Base-by-base conservation (phyloP, 2,888 invertebrate genomes). In the Drosophila lutescens region DNA sequence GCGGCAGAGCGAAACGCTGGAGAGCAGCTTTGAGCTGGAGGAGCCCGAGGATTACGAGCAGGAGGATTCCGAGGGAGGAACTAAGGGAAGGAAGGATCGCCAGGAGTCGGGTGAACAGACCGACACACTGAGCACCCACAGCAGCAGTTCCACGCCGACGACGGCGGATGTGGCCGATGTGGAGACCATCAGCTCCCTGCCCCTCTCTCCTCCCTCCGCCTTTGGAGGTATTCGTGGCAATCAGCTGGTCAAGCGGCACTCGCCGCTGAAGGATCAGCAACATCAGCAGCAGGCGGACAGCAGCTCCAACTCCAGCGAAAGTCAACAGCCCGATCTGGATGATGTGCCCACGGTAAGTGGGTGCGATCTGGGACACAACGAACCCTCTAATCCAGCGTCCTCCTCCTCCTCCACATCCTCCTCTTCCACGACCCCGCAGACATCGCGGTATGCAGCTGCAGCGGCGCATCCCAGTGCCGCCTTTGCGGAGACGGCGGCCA, bases 151-250 rank as follows among this genome's bases (percentile, higher is more conserved):
- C 5, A 90, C 91, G 60, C 90, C 90, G 13, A 91, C 91, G 17
- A 91, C 91, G 10, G 91, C 91, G n/a, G 91, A 90, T 69, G 91
- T 90, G 32, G 90, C 90, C 15, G 90, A 89, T 72, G 83, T 89
- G 41, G 79, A 80, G 23, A 76, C 88, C 43, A 60, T 79, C 53
- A 80, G 69, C 59, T 81, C 86, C n/a, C 40, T 80, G 56, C 73
- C 81, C 4, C 68, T 80, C 3, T 86, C 87, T 17, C 85, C 88
- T 8, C 76, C 75, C 20, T 50, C 50, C 20, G 53, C 50, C 47
- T 68, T 46, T 51, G 66, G 50, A 5, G 56, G 43, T 1, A 7
- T 30, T 0, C 43, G 58, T 3, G 43, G 47, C 54, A 38, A n/a
- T 30, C 78, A 76, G 26, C 65, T 78, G 13, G 38, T 73, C 15